phyloP scores from a whole-genome alignment of 35 echinoderm and acorn worm genomes.

The Anneissia japonica region DNA sequence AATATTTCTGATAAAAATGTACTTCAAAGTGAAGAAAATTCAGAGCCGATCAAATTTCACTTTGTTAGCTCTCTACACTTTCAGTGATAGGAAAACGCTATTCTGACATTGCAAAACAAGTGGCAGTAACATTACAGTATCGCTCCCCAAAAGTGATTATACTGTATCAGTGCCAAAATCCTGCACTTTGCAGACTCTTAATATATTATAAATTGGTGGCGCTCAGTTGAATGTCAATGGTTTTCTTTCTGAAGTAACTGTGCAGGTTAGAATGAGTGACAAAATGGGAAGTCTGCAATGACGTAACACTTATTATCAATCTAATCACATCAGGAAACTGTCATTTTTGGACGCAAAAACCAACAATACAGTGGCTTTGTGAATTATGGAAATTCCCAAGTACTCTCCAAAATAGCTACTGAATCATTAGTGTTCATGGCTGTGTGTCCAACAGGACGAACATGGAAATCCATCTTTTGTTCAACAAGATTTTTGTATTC shows the following conservation, averaged over 20 bases:
- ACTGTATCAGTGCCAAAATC: neutral
- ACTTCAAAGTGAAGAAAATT: too few relatives aligned
- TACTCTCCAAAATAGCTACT: neutral
- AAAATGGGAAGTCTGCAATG: neutral
- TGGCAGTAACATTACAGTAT: neutral
- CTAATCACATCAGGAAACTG: neutral
- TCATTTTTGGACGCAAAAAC: neutral
- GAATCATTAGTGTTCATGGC: neutral
- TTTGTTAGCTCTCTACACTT: too few relatives aligned
- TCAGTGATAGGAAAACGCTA: neutral
- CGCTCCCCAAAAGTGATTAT: neutral
- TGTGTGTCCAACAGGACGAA: neutral
- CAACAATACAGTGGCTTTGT: neutral
- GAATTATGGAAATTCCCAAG: neutral
- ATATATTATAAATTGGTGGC: neutral
- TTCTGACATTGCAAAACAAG: neutral
- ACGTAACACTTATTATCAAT: neutral
- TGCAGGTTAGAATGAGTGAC: neutral
- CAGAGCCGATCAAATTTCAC: too few relatives aligned
- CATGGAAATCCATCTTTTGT: neutral
- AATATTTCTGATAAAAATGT: too few relatives aligned
- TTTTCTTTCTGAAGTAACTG: neutral
- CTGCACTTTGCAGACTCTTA: neutral
- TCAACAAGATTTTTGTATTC: neutral
- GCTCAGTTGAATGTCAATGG: neutral